These are phyloP conservation scores for Ranitomeya imitator DNA, from an alignment of 2,113 vertebrate species.

Conservation along the genomic window DNA sequence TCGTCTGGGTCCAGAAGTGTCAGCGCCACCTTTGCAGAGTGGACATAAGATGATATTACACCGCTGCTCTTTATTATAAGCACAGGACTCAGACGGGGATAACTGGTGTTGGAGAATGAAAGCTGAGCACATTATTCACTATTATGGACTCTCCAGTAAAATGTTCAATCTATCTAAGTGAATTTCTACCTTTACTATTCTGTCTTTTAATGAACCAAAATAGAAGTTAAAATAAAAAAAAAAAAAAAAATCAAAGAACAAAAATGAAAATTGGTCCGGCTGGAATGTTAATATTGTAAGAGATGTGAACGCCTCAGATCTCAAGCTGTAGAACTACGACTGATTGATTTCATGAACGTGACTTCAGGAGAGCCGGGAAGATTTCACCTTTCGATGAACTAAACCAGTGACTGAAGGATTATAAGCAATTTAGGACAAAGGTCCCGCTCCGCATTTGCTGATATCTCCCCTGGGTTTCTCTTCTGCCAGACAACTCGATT, in stretches of 20 bases:
- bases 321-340: neutral
- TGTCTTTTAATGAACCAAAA: too few species aligned
- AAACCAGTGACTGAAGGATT: neutral
- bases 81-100: too few species aligned
- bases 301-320: neutral
- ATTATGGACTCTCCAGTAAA: too few species aligned
- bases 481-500: neutral
- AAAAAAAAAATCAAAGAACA: too few species aligned
- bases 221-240: too few species aligned
- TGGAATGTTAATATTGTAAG: neutral
- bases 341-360: neutral
- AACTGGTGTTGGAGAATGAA: too few species aligned
- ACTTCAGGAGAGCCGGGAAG: neutral
- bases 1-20: constrained; percentile 66
- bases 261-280: too few species aligned
- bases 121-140: too few species aligned
- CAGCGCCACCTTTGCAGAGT: constrained; percentile 69
- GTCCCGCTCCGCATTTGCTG: neutral
- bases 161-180: too few species aligned
- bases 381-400: neutral
- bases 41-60: constrained; percentile 15
- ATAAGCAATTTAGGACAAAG: neutral
- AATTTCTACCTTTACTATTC: too few species aligned
- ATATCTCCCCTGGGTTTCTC: neutral
- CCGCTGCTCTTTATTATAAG: neutral